Base-by-base conservation (phyloP, 92 coral and sea anemone genomes). In the Nematostella vectensis region DNA sequence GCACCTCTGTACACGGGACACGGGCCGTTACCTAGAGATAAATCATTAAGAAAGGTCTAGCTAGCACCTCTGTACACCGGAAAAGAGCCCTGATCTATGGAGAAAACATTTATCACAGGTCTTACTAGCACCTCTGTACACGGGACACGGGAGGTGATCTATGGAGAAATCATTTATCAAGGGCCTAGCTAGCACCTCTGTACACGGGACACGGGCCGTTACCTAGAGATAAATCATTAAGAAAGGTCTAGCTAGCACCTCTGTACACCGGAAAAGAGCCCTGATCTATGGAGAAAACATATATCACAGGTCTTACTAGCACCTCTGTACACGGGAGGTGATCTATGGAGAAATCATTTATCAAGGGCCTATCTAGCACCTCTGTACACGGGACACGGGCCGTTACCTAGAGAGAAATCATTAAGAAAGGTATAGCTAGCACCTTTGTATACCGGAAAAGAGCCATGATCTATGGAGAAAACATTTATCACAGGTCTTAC, bases 321-420 rank as follows among this genome's bases (percentile, higher is more conserved):
- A 84, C 72, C 25, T 84, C 94, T 1, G 81, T 67, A 27, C 87
- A 61, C 94, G 94, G 13, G 94, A 84, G 59, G 70, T 69, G 49
- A 80, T 67, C 94, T 84, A 74, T 1, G 11, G 33, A 65, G 8
- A 28, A 55, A 15, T 36, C 8, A n/a, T n/a, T n/a, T n/a, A n/a
- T n/a, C n/a, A n/a, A n/a, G n/a, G n/a, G n/a, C n/a, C n/a, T n/a
- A n/a, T n/a, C 87, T 23, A 84, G 50, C 47, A 84, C 72, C 25
- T 84, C 94, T 1, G 81, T 67, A 27, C 94, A 84, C 20, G 80
- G 62, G 26, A 80, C 87, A 61, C 94, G 94, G 13, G 94, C 79
- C 59, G 70, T 69, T 44, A 80, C 63, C 94, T 84, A 74, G 1
- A 13, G 33, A 65, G 8, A 28, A 55, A 15, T 36, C 8, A n/a